These are phyloP conservation scores for Malacoctenus gilli DNA, from an alignment of 2,797 vertebrate genomes.

Conservation along the genomic window DNA sequence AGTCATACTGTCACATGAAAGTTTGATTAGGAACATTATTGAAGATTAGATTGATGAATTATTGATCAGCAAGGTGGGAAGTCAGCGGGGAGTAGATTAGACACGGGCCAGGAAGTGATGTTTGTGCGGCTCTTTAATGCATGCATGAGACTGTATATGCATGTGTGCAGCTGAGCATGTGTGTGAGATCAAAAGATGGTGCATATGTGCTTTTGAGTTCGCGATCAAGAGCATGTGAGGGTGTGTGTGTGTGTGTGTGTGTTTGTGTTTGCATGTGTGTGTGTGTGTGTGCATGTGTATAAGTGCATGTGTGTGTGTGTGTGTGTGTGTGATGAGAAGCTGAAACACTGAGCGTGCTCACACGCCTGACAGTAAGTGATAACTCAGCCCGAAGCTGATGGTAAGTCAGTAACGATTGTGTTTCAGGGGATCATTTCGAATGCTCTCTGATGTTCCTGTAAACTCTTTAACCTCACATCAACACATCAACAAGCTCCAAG, in stretches of 20 bases:
- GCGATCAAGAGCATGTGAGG: slow-evolving; percentile 1
- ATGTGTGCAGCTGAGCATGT: slow-evolving; percentile 19
- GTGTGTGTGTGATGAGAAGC: slow-evolving; percentile 14
- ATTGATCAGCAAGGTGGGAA: slow-evolving; percentile 67
- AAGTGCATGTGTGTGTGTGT: slow-evolving; percentile 1
- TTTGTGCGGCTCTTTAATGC: slow-evolving; percentile 30
- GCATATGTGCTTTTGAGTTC: slow-evolving; percentile 12
- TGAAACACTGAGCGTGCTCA: not conserved
- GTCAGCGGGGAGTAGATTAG: slow-evolving; percentile 54
- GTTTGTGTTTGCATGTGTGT: no score
- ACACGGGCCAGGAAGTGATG: slow-evolving; percentile 27
- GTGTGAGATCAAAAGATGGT: slow-evolving; percentile 14
- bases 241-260: not conserved
- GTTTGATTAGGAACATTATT: slow-evolving; percentile 71
- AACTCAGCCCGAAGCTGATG: slow-evolving; percentile 34
- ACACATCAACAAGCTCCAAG: not conserved
- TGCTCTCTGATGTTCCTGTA: slow-evolving; percentile 42
- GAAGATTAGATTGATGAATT: slow-evolving; percentile 67
- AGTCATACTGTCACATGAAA: slow-evolving; percentile 51
- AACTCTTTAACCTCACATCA: slow-evolving; percentile 26
- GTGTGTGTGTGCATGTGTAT: no score
- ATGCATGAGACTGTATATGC: slow-evolving; percentile 20
- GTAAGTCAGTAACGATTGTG: slow-evolving; percentile 32
- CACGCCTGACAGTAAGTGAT: slow-evolving; percentile 20
- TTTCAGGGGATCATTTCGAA: slow-evolving; percentile 36